Conservation (phyloP, 2,797 vertebrate species). For the Dermochelys coriacea region DNA sequence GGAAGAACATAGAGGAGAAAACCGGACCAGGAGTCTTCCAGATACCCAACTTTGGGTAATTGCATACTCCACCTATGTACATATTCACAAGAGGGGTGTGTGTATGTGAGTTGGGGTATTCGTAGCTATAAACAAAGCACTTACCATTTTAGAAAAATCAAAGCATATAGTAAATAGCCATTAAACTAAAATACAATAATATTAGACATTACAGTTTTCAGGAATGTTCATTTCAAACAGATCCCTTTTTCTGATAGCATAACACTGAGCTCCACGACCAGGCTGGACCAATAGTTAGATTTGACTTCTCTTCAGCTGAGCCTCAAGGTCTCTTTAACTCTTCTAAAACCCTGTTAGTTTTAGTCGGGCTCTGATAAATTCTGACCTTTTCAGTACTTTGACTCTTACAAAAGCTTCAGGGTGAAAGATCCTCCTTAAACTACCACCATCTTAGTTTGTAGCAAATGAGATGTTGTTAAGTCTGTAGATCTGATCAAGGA, state of each 20-base stretch:
- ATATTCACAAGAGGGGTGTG: rapidly evolving
- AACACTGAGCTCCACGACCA: neutral
- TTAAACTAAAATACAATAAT: neutral
- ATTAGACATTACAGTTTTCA: neutral
- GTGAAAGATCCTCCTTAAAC: neutral
- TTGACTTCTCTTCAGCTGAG: neutral
- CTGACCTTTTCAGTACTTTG: neutral
- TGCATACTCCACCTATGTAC: neutral
- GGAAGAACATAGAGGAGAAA: neutral
- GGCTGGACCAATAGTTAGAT: neutral
- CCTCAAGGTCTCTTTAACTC: neutral
- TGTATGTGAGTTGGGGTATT: rapidly evolving
- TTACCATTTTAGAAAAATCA: neutral
- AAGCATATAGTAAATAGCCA: neutral
- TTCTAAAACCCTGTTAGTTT: neutral
- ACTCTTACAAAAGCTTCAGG: neutral
- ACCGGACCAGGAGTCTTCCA: neutral
- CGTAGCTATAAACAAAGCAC: too few relatives aligned
- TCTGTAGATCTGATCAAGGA: neutral
- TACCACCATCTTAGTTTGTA: neutral
- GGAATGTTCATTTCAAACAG: neutral
- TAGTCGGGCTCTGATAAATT: neutral
- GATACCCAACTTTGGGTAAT: neutral
- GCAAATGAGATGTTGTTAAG: neutral
- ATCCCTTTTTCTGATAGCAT: neutral